phyloP scores from a whole-genome alignment of 2,113 vertebrate genomes.

The Nettapus auritus region DNA sequence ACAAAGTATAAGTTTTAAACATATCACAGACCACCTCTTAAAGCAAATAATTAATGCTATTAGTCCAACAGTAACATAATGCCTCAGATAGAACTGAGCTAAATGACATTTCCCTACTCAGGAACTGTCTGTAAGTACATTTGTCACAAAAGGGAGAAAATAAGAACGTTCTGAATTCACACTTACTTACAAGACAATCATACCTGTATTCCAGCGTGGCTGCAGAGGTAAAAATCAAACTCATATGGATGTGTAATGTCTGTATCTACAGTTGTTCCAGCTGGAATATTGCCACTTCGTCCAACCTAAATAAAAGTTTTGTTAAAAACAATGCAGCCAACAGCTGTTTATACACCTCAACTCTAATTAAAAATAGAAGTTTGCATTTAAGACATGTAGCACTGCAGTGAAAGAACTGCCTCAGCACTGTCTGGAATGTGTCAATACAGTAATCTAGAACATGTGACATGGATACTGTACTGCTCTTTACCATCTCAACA shows the following conservation, averaged over 20 bases:
- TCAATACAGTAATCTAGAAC: neutral
- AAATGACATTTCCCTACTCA: neutral
- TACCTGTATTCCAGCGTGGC: slow-evolving; percentile 99
- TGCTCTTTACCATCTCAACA: neutral
- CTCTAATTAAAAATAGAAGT: neutral
- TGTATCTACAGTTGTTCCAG: slow-evolving; percentile 97
- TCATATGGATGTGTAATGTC: slow-evolving; percentile 98
- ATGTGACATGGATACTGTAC: neutral
- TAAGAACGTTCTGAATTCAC: neutral
- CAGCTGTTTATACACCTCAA: neutral
- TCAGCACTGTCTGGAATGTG: neutral
- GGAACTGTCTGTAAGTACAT: neutral
- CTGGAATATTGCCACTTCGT: slow-evolving; percentile 98
- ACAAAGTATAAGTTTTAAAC: neutral
- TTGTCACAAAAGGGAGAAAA: neutral
- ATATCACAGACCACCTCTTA: neutral
- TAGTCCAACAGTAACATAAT: neutral
- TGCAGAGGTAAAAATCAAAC: slow-evolving; percentile 99
- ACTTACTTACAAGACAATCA: neutral
- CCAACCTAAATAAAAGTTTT: slow-evolving; percentile 83
- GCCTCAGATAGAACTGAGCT: neutral
- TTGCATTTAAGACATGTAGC: neutral
- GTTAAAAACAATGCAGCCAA: neutral
- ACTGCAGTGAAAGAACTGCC: neutral
- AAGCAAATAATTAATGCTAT: neutral